phyloP scores from a whole-genome alignment of 2,888 invertebrate genomes.

The Chydorus sphaericus region DNA sequence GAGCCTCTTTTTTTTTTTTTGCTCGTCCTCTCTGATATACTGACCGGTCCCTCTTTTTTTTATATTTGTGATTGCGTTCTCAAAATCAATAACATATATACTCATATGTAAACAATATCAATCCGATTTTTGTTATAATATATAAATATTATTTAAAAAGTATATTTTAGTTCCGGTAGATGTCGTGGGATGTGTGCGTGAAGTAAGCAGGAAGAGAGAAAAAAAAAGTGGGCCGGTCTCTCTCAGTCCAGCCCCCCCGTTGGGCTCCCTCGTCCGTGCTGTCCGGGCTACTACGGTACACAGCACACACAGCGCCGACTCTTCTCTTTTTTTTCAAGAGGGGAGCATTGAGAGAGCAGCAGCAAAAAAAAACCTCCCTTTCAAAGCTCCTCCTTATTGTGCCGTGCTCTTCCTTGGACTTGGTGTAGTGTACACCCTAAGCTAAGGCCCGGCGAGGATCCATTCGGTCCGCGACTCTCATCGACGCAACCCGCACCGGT shows the following conservation, averaged over 20 bases:
- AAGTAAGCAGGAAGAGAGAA: neutral
- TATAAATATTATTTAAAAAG: neutral
- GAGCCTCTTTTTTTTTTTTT: neutral
- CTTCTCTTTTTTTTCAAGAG: too few relatives aligned
- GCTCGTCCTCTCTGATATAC: neutral
- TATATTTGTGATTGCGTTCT: too few relatives aligned
- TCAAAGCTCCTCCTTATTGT: neutral
- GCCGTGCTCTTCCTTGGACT: too few relatives aligned
- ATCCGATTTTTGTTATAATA: too few relatives aligned
- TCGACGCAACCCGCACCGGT: too few relatives aligned
- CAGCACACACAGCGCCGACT: neutral
- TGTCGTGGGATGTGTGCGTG: neutral
- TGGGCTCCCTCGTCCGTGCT: too few relatives aligned
- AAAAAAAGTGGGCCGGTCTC: constrained; percentile 1
- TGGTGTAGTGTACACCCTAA: too few relatives aligned
- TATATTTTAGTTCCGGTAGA: neutral
- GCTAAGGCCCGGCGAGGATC: too few relatives aligned
- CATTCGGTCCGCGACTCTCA: too few relatives aligned
- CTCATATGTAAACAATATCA: too few relatives aligned
- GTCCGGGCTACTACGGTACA: neutral
- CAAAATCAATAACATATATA: too few relatives aligned
- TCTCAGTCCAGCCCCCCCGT: neutral
- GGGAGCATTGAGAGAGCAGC: too few relatives aligned
- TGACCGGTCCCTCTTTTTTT: neutral
- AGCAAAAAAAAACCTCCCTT: neutral